Evolutionary conservation across 2,888 invertebrate species (phyloP).

Genomic region (Trichopoda pennipes): DNA sequence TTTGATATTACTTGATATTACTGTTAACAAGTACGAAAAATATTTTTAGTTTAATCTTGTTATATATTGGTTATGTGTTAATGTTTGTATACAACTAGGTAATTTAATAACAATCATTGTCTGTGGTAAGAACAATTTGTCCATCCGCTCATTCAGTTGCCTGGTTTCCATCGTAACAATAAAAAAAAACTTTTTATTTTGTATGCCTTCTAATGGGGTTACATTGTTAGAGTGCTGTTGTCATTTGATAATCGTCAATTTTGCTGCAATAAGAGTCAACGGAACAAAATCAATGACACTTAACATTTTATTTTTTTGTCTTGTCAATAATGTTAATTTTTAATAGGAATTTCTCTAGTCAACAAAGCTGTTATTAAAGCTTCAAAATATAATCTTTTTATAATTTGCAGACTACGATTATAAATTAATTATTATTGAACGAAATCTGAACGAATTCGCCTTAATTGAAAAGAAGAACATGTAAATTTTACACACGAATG

Average conservation of each 20-base stretch:
- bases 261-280: neutral
- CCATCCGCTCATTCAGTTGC: neutral
- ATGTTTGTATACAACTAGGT: conserved; percentile 19
- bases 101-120: conserved; percentile 19
- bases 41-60: neutral
- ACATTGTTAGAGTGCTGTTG: conserved; percentile 60
- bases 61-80: conserved; percentile 3
- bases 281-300: conserved; percentile 1
- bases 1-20: too few species aligned
- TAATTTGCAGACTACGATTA: too few species aligned
- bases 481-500: too few species aligned
- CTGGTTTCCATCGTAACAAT: conserved; percentile 21
- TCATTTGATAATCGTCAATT: conserved; percentile 54
- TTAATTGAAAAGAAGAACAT: too few species aligned
- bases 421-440: too few species aligned
- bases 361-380: neutral
- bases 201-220: conserved; percentile 41
- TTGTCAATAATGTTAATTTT: conserved; percentile 36
- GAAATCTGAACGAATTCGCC: too few species aligned
- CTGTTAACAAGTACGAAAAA: neutral
- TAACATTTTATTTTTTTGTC: neutral
- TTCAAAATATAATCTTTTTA: neutral
- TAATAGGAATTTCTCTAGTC: conserved; percentile 26
- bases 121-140: conserved; percentile 7
- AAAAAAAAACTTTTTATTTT: conserved; percentile 51